phyloP scores from a whole-genome alignment of 1,140 invertebrate genomes.

The Drosophila busckii region DNA sequence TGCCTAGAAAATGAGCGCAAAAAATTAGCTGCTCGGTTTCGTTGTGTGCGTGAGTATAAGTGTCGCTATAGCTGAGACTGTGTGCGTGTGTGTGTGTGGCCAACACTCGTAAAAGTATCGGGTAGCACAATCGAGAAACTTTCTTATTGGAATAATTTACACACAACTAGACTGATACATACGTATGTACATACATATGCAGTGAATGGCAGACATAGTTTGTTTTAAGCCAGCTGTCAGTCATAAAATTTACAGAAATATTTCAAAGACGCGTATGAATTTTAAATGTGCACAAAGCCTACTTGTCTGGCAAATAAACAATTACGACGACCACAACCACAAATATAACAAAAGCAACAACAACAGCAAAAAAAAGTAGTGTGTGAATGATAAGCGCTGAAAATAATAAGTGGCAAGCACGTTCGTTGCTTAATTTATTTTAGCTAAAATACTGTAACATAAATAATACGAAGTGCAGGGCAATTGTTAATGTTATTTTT shows the following conservation, averaged over 20 bases:
- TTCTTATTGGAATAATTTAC: slow-evolving; percentile 57
- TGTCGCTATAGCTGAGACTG: slow-evolving; percentile 11
- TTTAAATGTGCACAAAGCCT: slow-evolving; percentile 5
- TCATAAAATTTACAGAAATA: slow-evolving; percentile 10
- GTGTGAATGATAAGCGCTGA: slow-evolving; percentile 37
- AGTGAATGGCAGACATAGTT: neutral
- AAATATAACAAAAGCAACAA: slow-evolving; percentile 6
- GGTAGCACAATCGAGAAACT: slow-evolving; percentile 73
- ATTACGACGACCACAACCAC: neutral
- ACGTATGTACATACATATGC: neutral
- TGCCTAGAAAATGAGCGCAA: slow-evolving; percentile 38
- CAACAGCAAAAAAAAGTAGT: neutral
- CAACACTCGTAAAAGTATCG: slow-evolving; percentile 66
- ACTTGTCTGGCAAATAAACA: slow-evolving; percentile 3
- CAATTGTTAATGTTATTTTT: slow-evolving; percentile 3
- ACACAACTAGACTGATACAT: slow-evolving; percentile 9
- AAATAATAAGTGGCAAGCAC: slow-evolving; percentile 22
- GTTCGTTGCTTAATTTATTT: neutral
- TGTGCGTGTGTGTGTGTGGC: slow-evolving; percentile 8
- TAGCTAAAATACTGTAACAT: neutral
- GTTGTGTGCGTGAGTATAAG: slow-evolving; percentile 25
- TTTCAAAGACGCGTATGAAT: neutral
- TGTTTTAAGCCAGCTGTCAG: slow-evolving; percentile 23
- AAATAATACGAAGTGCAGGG: neutral
- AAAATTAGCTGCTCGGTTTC: slow-evolving; percentile 39